Conservation (phyloP, 2,888 invertebrate species). For the Agriopis marginaria region DNA sequence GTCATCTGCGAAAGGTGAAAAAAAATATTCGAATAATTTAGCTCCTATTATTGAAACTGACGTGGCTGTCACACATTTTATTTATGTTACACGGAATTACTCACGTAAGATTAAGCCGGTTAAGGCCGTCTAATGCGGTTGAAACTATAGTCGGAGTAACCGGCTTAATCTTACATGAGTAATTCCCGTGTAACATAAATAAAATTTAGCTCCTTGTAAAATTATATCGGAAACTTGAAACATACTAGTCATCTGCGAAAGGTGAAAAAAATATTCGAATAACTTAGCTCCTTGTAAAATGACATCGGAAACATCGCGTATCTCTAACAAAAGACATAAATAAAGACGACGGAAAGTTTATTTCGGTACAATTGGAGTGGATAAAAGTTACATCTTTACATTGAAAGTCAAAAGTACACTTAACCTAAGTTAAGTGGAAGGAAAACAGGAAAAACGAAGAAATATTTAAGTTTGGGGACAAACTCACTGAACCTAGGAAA, state of each 20-base stretch:
- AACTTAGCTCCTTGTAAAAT: not conserved
- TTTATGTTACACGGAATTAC: too few species aligned
- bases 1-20: too few species aligned
- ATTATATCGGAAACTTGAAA: too few species aligned
- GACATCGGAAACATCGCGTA: not conserved
- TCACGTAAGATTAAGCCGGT: too few species aligned
- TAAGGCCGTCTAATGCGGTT: too few species aligned
- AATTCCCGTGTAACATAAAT: too few species aligned
- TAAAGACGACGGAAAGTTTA: slow-evolving; percentile 29
- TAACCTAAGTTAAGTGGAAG: slow-evolving; percentile 31
- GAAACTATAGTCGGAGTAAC: too few species aligned
- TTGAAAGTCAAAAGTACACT: slow-evolving; percentile 35
- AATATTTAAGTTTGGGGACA: slow-evolving; percentile 2
- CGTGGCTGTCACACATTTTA: too few species aligned
- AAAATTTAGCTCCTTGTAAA: too few species aligned
- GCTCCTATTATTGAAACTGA: too few species aligned
- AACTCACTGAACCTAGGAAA: slow-evolving; percentile 4
- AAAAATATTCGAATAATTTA: too few species aligned
- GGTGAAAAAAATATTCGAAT: not conserved
- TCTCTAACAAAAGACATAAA: slow-evolving; percentile 27
- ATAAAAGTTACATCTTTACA: slow-evolving; percentile 35
- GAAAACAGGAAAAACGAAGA: slow-evolving; percentile 32
- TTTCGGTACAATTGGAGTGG: slow-evolving; percentile 33
- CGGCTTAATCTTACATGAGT: too few species aligned
- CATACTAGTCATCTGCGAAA: not conserved